Conservation (phyloP, 2,797 vertebrate genomes). For the Gadopsis bispinosus region DNA sequence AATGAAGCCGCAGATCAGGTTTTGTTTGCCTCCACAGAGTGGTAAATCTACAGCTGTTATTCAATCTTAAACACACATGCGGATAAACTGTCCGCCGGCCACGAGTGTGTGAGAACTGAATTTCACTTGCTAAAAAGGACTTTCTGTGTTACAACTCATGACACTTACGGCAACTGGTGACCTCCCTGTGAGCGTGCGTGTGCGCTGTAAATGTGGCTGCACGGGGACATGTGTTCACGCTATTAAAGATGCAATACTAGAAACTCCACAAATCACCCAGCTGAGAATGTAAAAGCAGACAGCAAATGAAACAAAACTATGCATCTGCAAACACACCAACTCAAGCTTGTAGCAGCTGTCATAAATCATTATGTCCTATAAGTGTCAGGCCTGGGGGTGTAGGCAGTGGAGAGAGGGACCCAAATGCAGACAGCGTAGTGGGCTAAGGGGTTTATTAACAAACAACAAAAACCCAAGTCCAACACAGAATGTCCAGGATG, state of each 20-base stretch:
- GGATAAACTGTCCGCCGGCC: slow-evolving; percentile 26
- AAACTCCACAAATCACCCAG: slow-evolving; percentile 32
- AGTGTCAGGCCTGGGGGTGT: too few species aligned
- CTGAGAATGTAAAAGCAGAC: slow-evolving; percentile 27
- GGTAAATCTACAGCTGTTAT: slow-evolving; percentile 57
- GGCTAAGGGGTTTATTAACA: too few species aligned
- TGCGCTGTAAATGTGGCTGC: slow-evolving; percentile 28
- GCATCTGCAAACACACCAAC: slow-evolving; percentile 28
- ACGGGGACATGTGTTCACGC: slow-evolving; percentile 36
- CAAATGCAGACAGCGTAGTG: too few species aligned
- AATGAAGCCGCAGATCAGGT: slow-evolving; percentile 30
- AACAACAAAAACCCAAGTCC: too few species aligned
- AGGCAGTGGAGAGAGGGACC: too few species aligned
- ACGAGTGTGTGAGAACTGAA: slow-evolving; percentile 41
- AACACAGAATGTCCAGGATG: too few species aligned
- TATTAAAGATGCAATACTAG: slow-evolving; percentile 25
- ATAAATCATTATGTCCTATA: too few species aligned
- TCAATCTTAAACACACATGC: slow-evolving; percentile 36
- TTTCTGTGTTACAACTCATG: slow-evolving; percentile 46
- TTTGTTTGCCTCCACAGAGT: slow-evolving; percentile 43
- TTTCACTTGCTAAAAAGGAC: slow-evolving; percentile 46
- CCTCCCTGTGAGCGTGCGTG: slow-evolving; percentile 13
- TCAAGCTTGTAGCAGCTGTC: slow-evolving; percentile 27
- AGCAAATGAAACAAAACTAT: slow-evolving; percentile 27
- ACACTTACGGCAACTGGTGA: slow-evolving; percentile 41